Evolutionary conservation across 2,797 vertebrate genomes (phyloP).

Genomic region (Hemitrygon akajei): DNA sequence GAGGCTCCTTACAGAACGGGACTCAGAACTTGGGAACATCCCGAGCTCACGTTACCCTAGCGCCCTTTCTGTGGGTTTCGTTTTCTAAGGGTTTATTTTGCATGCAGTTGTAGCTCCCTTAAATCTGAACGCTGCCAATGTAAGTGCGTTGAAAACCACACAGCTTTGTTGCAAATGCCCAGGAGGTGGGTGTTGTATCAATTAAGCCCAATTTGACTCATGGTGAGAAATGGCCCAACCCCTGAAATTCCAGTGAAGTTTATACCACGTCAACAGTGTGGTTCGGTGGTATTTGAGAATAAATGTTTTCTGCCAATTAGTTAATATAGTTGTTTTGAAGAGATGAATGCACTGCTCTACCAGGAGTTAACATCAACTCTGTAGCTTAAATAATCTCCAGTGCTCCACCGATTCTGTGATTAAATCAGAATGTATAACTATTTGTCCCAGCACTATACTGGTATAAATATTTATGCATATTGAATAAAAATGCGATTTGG

Average conservation of each 20-base stretch:
- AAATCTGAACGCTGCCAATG: not conserved
- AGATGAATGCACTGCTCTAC: too few relatives aligned
- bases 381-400: too few relatives aligned
- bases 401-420: not conserved
- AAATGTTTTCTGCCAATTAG: not conserved
- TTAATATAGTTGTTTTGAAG: not conserved
- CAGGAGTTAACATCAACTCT: too few relatives aligned
- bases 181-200: not conserved
- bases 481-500: not conserved
- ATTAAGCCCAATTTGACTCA: not conserved
- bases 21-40: too few relatives aligned
- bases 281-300: not conserved
- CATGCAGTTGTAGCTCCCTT: not conserved
- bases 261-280: not conserved
- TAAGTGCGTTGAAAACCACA: not conserved
- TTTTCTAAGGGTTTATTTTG: conserved; percentile 8
- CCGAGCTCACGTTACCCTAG: too few relatives aligned
- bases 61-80: not conserved
- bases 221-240: not conserved
- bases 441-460: not conserved
- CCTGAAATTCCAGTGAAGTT: not conserved
- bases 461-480: not conserved
- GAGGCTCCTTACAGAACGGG: too few relatives aligned
- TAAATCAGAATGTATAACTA: not conserved
- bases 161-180: not conserved